phyloP scores from a whole-genome alignment of 2,888 invertebrate species.

The Athalia rosae region DNA sequence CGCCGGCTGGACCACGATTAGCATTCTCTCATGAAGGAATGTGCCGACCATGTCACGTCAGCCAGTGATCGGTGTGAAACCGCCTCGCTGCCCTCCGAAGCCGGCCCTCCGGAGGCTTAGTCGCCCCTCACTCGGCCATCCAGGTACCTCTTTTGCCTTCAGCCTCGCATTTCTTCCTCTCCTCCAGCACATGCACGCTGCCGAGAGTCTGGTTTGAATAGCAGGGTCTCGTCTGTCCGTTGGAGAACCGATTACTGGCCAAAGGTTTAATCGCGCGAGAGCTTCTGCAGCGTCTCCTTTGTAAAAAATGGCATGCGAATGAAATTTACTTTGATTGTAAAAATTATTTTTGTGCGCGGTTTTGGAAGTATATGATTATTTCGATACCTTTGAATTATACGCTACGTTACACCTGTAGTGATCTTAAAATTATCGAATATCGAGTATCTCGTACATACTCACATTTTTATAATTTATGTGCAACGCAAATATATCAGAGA shows the following conservation, averaged over 20 bases:
- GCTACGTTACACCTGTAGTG: background rate
- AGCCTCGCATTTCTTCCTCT: slow-evolving; percentile 40
- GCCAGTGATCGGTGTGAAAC: slow-evolving; percentile 67
- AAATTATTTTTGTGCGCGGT: too few relatives aligned
- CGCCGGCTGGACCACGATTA: slow-evolving; percentile 66
- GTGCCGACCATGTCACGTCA: slow-evolving; percentile 67
- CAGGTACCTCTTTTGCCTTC: slow-evolving; percentile 45
- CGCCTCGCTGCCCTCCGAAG: slow-evolving; percentile 59
- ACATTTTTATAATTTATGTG: too few relatives aligned
- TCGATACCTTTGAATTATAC: background rate
- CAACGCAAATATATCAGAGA: background rate
- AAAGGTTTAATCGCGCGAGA: slow-evolving; percentile 25
- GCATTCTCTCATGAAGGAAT: slow-evolving; percentile 69
- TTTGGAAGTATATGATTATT: background rate
- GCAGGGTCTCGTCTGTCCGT: slow-evolving; percentile 24
- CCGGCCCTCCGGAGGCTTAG: background rate
- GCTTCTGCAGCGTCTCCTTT: slow-evolving; percentile 22
- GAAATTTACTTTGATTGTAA: too few relatives aligned
- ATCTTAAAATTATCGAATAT: too few relatives aligned
- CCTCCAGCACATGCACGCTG: slow-evolving; percentile 15
- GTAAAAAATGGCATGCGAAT: slow-evolving; percentile 6
- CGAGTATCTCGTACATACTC: too few relatives aligned
- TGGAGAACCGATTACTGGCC: slow-evolving; percentile 39
- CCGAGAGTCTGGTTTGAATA: slow-evolving; percentile 40
- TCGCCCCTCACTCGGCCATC: slow-evolving; percentile 39